These are phyloP conservation scores for Elegia similella DNA, from an alignment of 2,888 invertebrate genomes.

Conservation along the genomic window DNA sequence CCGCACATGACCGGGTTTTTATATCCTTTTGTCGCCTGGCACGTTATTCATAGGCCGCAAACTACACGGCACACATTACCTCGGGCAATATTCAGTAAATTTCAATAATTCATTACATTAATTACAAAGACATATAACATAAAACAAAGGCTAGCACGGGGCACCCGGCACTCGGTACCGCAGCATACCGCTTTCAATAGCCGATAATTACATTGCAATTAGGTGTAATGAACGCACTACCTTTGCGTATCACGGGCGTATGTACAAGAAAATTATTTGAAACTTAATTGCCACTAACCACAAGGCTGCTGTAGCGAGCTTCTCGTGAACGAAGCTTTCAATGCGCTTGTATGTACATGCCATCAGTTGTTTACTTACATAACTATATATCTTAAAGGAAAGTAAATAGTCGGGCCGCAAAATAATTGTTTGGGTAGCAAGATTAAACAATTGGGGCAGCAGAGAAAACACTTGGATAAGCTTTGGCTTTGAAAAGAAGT, in stretches of 20 bases:
- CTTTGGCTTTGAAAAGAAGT: too few relatives aligned
- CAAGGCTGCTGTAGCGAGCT: constrained; percentile 28
- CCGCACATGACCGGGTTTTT: too few relatives aligned
- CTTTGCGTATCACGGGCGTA: constrained; percentile 37
- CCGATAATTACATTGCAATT: constrained; percentile 65
- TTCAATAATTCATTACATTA: constrained; percentile 24
- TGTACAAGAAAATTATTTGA: constrained; percentile 44
- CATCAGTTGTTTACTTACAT: constrained; percentile 25
- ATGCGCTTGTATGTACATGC: constrained; percentile 23
- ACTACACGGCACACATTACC: too few relatives aligned
- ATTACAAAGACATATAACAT: constrained; percentile 27
- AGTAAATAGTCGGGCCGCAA: too few relatives aligned
- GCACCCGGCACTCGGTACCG: constrained; percentile 31
- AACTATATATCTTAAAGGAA: constrained; percentile 18
- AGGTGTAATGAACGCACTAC: constrained; percentile 55
- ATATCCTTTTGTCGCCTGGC: too few relatives aligned
- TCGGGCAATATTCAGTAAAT: neutral
- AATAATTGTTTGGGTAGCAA: too few relatives aligned
- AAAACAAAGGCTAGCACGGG: constrained; percentile 37
- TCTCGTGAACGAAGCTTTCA: constrained; percentile 25
- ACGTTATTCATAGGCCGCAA: too few relatives aligned
- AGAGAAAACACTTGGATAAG: too few relatives aligned
- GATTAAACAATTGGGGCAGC: too few relatives aligned
- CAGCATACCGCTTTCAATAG: constrained; percentile 51
- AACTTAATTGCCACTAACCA: constrained; percentile 47